phyloP scores from a whole-genome alignment of 2,888 invertebrate species.

The Troides helena region DNA sequence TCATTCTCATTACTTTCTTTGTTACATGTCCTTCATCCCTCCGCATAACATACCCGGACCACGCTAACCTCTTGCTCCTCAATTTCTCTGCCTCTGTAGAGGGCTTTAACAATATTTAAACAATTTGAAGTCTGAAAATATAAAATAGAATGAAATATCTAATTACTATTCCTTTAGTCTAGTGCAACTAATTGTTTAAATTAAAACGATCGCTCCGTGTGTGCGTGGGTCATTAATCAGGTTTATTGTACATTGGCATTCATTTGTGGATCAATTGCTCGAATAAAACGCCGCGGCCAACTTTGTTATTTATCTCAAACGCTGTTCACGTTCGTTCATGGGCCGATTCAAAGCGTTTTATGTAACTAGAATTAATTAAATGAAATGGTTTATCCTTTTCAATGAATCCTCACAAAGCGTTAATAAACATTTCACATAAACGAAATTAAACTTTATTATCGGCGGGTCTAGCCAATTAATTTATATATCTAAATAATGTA shows the following conservation, averaged over 20 bases:
- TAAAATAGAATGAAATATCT: constrained; percentile 13
- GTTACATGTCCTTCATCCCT: no score
- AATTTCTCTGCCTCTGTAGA: no score
- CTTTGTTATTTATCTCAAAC: constrained; percentile 20
- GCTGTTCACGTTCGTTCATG: constrained; percentile 9
- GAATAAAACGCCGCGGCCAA: constrained; percentile 20
- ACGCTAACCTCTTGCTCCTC: no score
- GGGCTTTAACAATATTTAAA: neutral
- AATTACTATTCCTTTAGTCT: constrained; percentile 11
- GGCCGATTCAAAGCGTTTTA: neutral
- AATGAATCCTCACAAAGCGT: constrained; percentile 1
- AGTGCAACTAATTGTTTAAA: constrained; percentile 20
- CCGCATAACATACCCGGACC: no score
- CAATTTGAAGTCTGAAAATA: neutral
- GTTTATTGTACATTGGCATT: constrained; percentile 29
- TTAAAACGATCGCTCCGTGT: constrained; percentile 11
- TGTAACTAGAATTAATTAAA: constrained; percentile 2
- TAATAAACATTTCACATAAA: neutral
- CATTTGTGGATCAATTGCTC: constrained; percentile 29
- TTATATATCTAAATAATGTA: no score
- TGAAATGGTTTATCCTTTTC: neutral
- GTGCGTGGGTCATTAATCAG: constrained; percentile 25
- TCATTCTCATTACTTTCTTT: no score
- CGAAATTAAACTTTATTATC: neutral
- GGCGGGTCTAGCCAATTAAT: no score